phyloP scores from a whole-genome alignment of 2,797 vertebrate genomes.

The Anguilla megastoma region DNA sequence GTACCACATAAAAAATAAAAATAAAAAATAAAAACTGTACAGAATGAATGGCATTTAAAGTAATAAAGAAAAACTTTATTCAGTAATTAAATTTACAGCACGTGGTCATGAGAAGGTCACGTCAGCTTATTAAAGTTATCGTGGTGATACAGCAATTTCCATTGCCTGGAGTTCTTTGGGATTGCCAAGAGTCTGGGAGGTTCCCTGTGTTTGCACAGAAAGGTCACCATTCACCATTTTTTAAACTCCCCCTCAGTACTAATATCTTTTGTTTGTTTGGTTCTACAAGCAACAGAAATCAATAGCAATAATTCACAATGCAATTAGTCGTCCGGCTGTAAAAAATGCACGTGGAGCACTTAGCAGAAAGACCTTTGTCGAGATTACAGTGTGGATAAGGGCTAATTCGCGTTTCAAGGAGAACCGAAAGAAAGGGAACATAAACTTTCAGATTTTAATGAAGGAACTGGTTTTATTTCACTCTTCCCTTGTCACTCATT shows the following conservation, averaged over 20 bases:
- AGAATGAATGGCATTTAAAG: background rate
- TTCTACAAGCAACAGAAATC: constrained; percentile 87
- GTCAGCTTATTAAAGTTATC: constrained; percentile 68
- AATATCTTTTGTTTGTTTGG: constrained; percentile 91
- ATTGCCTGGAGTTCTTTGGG: constrained; percentile 76
- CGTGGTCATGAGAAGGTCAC: constrained; percentile 80
- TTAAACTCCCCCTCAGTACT: constrained; percentile 72
- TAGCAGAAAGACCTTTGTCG: constrained; percentile 79
- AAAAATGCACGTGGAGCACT: constrained; percentile 81
- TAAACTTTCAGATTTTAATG: background rate
- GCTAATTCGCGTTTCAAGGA: background rate
- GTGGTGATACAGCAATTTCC: constrained; percentile 77
- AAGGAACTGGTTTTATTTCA: background rate
- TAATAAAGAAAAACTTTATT: constrained; percentile 76
- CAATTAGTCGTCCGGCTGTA: constrained; percentile 89
- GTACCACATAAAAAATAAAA: background rate
- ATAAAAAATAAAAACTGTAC: too few relatives aligned
- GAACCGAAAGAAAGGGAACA: background rate
- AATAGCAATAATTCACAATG: constrained; percentile 89
- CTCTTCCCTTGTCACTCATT: background rate
- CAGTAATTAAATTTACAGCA: constrained; percentile 87
- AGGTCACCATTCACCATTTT: constrained; percentile 86
- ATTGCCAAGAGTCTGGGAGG: constrained; percentile 83
- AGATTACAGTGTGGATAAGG: constrained; percentile 56
- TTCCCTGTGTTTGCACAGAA: constrained; percentile 87